These are phyloP conservation scores for Bimastos eiseni DNA, from an alignment of 2,888 invertebrate species.

Conservation along the genomic window DNA sequence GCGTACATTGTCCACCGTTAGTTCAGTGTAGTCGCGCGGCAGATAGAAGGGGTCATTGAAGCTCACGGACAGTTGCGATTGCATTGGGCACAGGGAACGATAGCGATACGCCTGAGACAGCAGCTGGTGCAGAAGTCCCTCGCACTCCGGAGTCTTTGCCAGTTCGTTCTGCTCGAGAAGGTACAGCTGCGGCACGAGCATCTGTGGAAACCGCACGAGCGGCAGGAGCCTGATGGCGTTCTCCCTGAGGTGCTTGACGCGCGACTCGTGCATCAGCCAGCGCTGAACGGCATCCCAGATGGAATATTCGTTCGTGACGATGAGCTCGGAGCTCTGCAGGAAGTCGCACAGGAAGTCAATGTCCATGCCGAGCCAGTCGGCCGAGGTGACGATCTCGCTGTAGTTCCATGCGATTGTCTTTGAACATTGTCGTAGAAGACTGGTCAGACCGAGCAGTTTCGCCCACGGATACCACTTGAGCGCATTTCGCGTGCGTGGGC, in stretches of 20 bases:
- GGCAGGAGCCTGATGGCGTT: slow-evolving; percentile 51
- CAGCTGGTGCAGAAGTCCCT: slow-evolving; percentile 49
- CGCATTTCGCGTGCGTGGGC: slow-evolving; percentile 58
- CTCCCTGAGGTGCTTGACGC: slow-evolving; percentile 44
- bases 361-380: slow-evolving; percentile 60
- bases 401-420: slow-evolving; percentile 62
- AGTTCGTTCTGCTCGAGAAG: slow-evolving; percentile 51
- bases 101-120: slow-evolving; percentile 60
- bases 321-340: slow-evolving; percentile 55
- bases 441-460: slow-evolving; percentile 57
- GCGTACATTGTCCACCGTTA: slow-evolving; percentile 58
- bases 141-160: slow-evolving; percentile 44
- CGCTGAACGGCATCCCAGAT: slow-evolving; percentile 52
- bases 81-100: slow-evolving; percentile 58
- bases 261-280: slow-evolving; percentile 56
- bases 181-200: slow-evolving; percentile 57
- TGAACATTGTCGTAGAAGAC: slow-evolving; percentile 56
- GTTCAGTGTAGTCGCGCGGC: slow-evolving; percentile 58
- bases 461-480: slow-evolving; percentile 62
- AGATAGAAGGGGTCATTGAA: slow-evolving; percentile 56
- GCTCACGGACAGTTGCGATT: slow-evolving; percentile 48
- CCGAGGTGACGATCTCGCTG: slow-evolving; percentile 52
- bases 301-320: slow-evolving; percentile 54
- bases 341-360: slow-evolving; percentile 59
- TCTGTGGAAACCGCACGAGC: slow-evolving; percentile 60